These are phyloP conservation scores for Hippolais icterina DNA, from an alignment of 2,113 vertebrate genomes.

Conservation along the genomic window DNA sequence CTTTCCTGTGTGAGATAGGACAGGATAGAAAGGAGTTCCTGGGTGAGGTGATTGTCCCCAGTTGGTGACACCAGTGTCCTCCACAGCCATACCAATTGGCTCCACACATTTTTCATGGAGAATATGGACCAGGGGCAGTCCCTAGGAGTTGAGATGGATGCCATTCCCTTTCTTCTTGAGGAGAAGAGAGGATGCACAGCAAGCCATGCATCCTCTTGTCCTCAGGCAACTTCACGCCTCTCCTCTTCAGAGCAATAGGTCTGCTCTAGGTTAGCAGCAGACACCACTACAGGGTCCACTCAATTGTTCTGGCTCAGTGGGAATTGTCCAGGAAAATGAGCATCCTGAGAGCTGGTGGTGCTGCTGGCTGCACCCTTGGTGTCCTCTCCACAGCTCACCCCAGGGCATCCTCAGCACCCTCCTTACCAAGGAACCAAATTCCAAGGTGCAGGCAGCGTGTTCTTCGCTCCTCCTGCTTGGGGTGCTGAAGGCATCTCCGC, in stretches of 20 bases:
- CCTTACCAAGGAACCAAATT: neutral
- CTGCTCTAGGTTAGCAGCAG: neutral
- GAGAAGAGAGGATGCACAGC: neutral
- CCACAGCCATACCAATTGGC: neutral
- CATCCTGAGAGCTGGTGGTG: neutral
- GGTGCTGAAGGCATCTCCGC: neutral
- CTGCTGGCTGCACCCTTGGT: neutral
- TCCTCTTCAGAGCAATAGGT: neutral
- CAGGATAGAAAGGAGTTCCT: neutral
- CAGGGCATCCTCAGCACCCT: neutral
- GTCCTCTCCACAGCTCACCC: neutral
- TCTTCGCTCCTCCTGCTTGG: neutral
- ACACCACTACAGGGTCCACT: neutral
- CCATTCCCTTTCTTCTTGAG: neutral
- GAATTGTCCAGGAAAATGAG: neutral
- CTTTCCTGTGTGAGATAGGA: neutral
- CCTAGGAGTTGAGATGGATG: neutral
- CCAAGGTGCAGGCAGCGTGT: neutral
- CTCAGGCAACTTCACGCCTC: neutral
- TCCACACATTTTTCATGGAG: neutral
- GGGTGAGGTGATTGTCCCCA: neutral
- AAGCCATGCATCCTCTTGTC: neutral
- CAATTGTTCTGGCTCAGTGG: neutral
- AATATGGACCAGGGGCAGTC: neutral
- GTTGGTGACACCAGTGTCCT: neutral